Base-by-base conservation (phyloP, 2,888 invertebrate genomes). In the Caenorhabditis japonica region DNA sequence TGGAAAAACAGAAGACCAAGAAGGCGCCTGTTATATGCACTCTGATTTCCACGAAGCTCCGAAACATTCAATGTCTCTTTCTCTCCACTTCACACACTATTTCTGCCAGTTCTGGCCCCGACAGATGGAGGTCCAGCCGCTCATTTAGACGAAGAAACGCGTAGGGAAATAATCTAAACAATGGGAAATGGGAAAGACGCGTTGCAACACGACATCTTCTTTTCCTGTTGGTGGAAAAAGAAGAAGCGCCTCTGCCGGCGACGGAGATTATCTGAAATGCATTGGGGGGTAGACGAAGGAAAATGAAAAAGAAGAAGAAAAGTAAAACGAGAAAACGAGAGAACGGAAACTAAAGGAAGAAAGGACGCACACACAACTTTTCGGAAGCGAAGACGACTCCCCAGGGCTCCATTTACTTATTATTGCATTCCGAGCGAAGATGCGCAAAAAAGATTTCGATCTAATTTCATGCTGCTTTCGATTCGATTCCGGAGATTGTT, bases 241-340 rank as follows among this genome's bases (percentile, higher is more conserved):
- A n/a, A n/a, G n/a, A n/a, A n/a, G n/a, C n/a, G n/a, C n/a, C n/a
- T 46, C n/a, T 3, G 4, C 33, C 12, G 10, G 8, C 13, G 0
- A 25, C 66, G 66, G 66, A 66, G 66, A 66, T 66, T 66, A 66
- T 66, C 66, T 66, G 66, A 66, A 66, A 66, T 55, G 66, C 56
- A 51, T 56, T 30, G 64, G 21, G 17, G 30, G n/a, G 19, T 38
- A 10, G 39, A 27, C 19, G 23, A 43, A 38, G 13, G 43, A 25
- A 21, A 15, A 36, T n/a, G 21, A 15, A 41, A 47, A 41, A 41
- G 49, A 41, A 21, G 30, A 30, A 39, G 23, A 47, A 19, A 27
- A 23, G 39, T n/a, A 41, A 27, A 39, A 25, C 12, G 58, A 43
- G 19, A 58, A 44, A 34, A 12, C 5, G 46, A 34, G 49, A 36